A percentile compares a stretch with the other conserved stretches of the same genome.
phyloP scores from a whole-genome alignment of 2,113 vertebrate genomes.

The Rallus limicola region DNA sequence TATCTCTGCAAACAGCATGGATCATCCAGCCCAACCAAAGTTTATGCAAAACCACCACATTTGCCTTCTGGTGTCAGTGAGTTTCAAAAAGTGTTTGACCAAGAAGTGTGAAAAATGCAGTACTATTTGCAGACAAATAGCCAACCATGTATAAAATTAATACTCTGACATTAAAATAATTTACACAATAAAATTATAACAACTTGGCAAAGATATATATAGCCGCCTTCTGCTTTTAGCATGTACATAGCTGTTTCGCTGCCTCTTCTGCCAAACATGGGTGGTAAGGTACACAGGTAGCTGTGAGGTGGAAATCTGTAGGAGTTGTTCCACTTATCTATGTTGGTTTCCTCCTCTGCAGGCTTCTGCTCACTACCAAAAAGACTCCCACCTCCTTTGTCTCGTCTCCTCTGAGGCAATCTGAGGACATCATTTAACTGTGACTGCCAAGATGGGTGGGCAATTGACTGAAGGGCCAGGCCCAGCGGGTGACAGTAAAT shows the following conservation, averaged over 20 bases:
- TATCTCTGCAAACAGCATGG: not conserved
- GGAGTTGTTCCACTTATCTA: not conserved
- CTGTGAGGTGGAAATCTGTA: not conserved
- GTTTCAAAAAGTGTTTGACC: not conserved
- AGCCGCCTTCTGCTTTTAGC: not conserved
- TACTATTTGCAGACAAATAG: not conserved
- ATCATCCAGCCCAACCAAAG: not conserved
- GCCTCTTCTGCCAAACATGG: not conserved
- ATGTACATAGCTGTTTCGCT: rapidly evolving
- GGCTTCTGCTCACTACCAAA: not conserved
- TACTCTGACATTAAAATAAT: not conserved
- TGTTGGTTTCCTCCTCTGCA: not conserved
- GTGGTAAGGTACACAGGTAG: not conserved
- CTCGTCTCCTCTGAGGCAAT: not conserved
- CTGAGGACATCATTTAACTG: not conserved
- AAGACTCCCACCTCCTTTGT: not conserved
- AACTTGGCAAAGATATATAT: not conserved
- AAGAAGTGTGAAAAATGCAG: not conserved
- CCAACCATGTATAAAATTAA: not conserved
- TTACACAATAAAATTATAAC: not conserved
- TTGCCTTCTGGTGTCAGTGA: not conserved
- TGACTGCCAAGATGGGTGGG: not conserved
- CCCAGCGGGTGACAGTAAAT: too few species aligned
- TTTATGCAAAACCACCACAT: not conserved
- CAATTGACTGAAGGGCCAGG: too few species aligned